Base-by-base conservation (phyloP, 2,888 invertebrate genomes). In the Pristionchus fissidentatus region DNA sequence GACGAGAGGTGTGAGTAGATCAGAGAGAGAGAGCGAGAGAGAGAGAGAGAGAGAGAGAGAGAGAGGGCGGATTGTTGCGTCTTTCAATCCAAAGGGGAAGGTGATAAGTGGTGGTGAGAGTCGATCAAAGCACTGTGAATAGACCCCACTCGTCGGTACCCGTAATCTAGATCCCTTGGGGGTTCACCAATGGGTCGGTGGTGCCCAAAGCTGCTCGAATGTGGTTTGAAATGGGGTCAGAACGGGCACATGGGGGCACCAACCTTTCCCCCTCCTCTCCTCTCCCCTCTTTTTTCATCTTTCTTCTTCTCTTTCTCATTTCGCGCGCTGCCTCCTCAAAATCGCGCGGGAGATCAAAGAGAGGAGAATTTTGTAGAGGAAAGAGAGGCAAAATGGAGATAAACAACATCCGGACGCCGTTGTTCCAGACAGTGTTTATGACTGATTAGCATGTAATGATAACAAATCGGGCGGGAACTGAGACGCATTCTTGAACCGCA, bases 261-360 rank as follows among this genome's bases (percentile, higher is more conserved):
- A 3, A 19, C 43, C 49, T n/a, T 32, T 15, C n/a, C 7, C 43
- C 75, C 26, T 19, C 49, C 49, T 78, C 78, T 78, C 78, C 41
- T 52, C 35, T 55, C 55, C 35, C 55, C 35, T 52, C n/a, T 35
- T 55, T 35, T 55, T 35, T 38, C 49, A 32, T 49, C 35, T 78
- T 52, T n/a, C 41, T 43, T 43, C 26, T 52, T 78, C 78, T 35
- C 52, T 78, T 26, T 78, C 52, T 52, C 78, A 38, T 38, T 78
- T 55, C 55, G 35, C 32, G 35, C 38, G 32, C 38, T 29, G 8
- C n/a, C 8, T 29, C 55, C 78, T 78, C 78, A 32, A 78, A 70
- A 41, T 70, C 32, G 41, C 41, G 70, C 70, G 70, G 41, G 38
- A 38, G 38, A 41, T 70, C 41, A 62, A 62, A 62, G 35, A 35